Evolutionary conservation across 1,140 invertebrate species (phyloP).

Genomic region (Drosophila sproati): DNA sequence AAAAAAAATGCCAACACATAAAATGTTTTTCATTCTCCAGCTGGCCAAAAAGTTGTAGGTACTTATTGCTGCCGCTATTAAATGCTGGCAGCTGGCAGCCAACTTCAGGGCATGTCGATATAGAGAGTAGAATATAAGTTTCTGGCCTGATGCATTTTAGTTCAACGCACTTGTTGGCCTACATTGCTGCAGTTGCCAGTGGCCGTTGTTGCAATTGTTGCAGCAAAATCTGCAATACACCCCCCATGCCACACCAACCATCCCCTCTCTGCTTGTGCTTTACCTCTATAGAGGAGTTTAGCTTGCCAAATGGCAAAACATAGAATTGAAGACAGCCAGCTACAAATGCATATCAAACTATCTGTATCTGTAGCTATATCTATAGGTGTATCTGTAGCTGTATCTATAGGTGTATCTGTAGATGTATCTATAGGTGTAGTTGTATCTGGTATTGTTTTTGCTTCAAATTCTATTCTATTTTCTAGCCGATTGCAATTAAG

Average conservation of each 20-base stretch:
- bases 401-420: neutral
- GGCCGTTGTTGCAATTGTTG: neutral
- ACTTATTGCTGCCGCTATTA: neutral
- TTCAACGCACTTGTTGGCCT: conserved; percentile 83
- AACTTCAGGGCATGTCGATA: conserved; percentile 21
- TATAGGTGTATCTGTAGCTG: conserved; percentile 15
- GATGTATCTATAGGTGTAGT: neutral
- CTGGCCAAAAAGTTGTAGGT: conserved; percentile 34
- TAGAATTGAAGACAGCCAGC: too few relatives aligned
- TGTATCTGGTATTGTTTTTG: neutral
- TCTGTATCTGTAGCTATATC: conserved; percentile 15
- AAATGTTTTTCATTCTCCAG: neutral
- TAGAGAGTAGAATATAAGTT: conserved; percentile 10
- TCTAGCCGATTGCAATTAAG: conserved; percentile 29
- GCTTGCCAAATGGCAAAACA: neutral
- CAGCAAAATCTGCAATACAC: neutral
- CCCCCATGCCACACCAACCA: too few relatives aligned
- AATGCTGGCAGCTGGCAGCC: neutral
- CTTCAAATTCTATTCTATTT: conserved; percentile 34
- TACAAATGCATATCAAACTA: conserved; percentile 25
- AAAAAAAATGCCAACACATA: neutral
- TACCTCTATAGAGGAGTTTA: neutral
- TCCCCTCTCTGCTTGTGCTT: neutral
- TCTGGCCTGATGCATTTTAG: conserved; percentile 48
- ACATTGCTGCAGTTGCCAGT: conserved; percentile 57